These are phyloP conservation scores for Ophion obscuratus DNA, from an alignment of 2,888 invertebrate species.

Conservation along the genomic window DNA sequence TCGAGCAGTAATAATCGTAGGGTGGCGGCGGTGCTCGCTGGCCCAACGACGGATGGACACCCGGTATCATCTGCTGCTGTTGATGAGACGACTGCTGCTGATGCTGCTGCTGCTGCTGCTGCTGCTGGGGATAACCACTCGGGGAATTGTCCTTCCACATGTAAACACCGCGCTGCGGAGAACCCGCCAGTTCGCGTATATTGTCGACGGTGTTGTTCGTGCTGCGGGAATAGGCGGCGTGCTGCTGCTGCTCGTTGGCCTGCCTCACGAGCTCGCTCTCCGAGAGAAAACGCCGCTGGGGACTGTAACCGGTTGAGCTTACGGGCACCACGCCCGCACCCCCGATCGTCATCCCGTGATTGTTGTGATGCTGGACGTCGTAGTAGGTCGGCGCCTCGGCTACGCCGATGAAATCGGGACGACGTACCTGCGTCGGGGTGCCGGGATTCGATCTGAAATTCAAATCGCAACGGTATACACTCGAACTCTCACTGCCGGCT, in stretches of 20 bases:
- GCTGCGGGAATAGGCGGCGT: conserved; percentile 86
- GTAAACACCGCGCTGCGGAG: conserved; percentile 92
- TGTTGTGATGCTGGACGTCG: conserved; percentile 80
- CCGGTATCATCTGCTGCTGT: not conserved
- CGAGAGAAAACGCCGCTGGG: conserved; percentile 88
- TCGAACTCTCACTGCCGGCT: not conserved
- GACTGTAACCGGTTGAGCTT: conserved; percentile 81
- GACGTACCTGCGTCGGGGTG: conserved; percentile 94
- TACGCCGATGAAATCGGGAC: conserved; percentile 95
- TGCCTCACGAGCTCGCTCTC: conserved; percentile 87
- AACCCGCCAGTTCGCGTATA: conserved; percentile 94
- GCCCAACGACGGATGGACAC: not conserved
- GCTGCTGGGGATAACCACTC: conserved; percentile 83
- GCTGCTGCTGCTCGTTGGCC: conserved; percentile 84
- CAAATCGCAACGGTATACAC: not conserved
- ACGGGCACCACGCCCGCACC: conserved; percentile 73
- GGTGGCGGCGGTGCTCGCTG: conserved; percentile 78
- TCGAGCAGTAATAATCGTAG: conserved; percentile 88
- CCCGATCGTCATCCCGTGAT: conserved; percentile 53
- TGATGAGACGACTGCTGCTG: not conserved
- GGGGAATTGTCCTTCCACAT: conserved; percentile 93
- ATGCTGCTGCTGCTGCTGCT: not conserved
- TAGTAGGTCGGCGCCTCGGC: conserved; percentile 81
- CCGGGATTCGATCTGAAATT: conserved; percentile 94
- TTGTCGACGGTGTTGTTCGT: conserved; percentile 93